Conservation (phyloP, 2,113 vertebrate species). For the Python bivittatus region DNA sequence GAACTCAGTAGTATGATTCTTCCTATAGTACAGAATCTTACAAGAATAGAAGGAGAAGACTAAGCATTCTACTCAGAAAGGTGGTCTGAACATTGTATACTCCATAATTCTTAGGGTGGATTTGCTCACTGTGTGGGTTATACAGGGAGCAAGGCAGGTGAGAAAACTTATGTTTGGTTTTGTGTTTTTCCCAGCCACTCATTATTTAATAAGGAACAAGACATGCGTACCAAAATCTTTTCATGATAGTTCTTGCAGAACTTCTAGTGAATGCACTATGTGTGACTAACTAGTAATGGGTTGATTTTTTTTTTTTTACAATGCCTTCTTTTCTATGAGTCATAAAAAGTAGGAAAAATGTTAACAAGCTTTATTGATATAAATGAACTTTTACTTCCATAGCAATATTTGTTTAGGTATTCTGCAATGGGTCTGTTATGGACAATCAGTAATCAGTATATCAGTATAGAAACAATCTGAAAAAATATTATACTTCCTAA, state of each 20-base stretch:
- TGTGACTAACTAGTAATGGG: neutral
- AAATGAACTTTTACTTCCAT: neutral
- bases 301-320: neutral
- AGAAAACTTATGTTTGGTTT: neutral
- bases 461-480: neutral
- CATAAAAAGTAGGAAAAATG: neutral
- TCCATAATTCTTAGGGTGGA: neutral
- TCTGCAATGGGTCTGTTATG: neutral
- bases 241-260: neutral
- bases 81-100: neutral
- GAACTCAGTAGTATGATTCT: neutral
- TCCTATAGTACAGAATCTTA: neutral
- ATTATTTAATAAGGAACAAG: neutral
- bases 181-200: neutral
- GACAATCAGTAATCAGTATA: neutral
- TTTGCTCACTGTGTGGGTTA: neutral
- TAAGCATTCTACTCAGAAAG: neutral
- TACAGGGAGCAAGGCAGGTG: neutral
- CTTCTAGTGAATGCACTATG: neutral
- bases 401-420: neutral
- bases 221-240: neutral
- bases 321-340: neutral
- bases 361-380: neutral
- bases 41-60: neutral
- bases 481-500: conserved; percentile 41